Evolutionary conservation across 1,140 invertebrate species (phyloP), one percentile per base, ranked within the genome.

Genomic region (Calephelis nemesis): DNA sequence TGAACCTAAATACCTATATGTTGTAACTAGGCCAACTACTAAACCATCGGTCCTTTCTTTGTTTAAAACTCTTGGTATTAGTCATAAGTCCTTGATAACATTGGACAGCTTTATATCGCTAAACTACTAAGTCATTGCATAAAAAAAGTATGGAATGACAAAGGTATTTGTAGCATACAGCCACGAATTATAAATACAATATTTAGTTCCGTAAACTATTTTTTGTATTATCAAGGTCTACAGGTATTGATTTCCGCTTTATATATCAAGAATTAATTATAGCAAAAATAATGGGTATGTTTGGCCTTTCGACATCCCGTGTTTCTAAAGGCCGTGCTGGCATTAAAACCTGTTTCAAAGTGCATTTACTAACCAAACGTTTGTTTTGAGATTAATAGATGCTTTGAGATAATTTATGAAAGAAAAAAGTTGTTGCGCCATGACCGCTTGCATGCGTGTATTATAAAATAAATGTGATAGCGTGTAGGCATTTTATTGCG

Each of bases 101-200:
- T 58, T 58, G 19, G 54, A 58, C 52, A 11, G 30, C 30, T 30
- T 39, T 30, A 58, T 30, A 58, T 58, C 11, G 54, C 10, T 39
- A 19, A 39, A 58, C 12, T 9, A 39, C 54, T 10, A 11, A 19
- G 52, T 19, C 52, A 54, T 54, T 54, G 9, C 52, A 30, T 54
- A 54, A 54, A 54, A 52, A 54, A 54, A 19, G 9, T 54, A 54
- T 19, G 9, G 52, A 15, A 54, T 19, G 9, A 19, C 52, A 54
- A 54, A 54, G 52, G 52, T 54, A 54, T 54, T 54, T 54, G 19
- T 19, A 54, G 52, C 15, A 30, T 30, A 58, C 52, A 58, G 52
- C 52, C 52, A 58, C 52, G 52, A 58, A 58, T 58, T 58, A 58
- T 15, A 52, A 52, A 58, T 19, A 58, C 52, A 58, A 58, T 58